Evolutionary conservation across 2,888 invertebrate species (phyloP), one percentile per base, ranked within the genome.

Genomic region (Cancer borealis): DNA sequence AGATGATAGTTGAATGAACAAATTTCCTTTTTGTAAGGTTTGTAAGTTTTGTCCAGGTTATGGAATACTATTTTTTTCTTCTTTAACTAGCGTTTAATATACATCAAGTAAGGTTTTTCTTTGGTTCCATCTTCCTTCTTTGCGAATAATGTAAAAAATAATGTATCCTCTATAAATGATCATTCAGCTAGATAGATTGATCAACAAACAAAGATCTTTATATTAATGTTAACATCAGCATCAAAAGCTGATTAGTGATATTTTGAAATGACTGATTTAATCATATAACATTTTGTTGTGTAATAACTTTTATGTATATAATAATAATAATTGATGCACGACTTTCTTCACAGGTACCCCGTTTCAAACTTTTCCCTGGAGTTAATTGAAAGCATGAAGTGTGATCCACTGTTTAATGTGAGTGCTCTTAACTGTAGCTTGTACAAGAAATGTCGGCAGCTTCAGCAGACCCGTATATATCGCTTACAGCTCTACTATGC

Each of bases 291-390:
- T 4, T 66, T 21, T 21, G n/a, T 73, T 3, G 10, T 73, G 26
- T 73, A 73, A 26, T 6, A n/a, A 73, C 26, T n/a, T 73, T 26
- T 73, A 14, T 54, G 54, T 54, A 54, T 54, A 14, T 54, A 54
- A 39, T 39, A 39, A 39, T 39, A 8, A 54, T 54, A 8, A 73
- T 8, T 73, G 26, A 73, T 26, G 26, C 26, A n/a, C 14, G 60
- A 54, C 30, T n/a, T 26, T 91, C 46, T 84, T 47, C 21, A 17
- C 93, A 95, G 97, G 96, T 98, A 98, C 97, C 97, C 97, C n/a
- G 98, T 98, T 17, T 98, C 98, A 17, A 98, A 98, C 96, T 98
- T 98, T 96, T 98, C 98, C 0, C 97, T 97, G 96, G 97, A 98
- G 96, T 97, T 98, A 87, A 96, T 98, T 96, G 98, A 98, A 96